Percentiles rank a stretch among this genome's conserved stretches.
Conservation (phyloP, 2,888 invertebrate species). For the Eupithecia exiguata region DNA sequence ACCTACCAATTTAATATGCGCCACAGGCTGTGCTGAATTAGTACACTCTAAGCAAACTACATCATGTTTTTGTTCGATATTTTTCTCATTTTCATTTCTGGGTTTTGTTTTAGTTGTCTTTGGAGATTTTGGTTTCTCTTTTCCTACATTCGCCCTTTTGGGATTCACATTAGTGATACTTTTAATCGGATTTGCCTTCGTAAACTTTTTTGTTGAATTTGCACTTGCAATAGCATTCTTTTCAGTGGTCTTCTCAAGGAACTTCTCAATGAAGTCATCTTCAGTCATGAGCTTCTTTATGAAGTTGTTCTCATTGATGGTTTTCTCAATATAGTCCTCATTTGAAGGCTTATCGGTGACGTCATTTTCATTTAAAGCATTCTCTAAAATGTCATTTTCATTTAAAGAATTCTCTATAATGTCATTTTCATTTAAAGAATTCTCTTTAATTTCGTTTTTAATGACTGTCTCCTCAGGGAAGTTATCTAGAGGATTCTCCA, state of each 20-base stretch:
- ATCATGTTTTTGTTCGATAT: not conserved
- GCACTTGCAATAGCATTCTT: not conserved
- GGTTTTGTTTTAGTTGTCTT: not conserved
- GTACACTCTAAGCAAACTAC: constrained; percentile 31
- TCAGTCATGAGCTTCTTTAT: not conserved
- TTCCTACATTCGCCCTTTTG: not conserved
- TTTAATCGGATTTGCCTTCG: not conserved
- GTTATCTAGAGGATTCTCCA: constrained; percentile 1
- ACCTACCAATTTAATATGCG: constrained; percentile 48
- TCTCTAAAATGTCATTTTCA: too few species aligned
- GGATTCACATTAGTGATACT: not conserved
- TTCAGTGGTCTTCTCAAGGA: not conserved
- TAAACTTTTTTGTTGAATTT: not conserved
- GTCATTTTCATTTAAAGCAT: not conserved
- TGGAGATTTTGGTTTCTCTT: not conserved
- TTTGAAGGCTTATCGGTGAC: not conserved
- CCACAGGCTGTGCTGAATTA: constrained; percentile 45
- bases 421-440: too few species aligned
- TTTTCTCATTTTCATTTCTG: not conserved
- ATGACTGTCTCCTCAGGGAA: not conserved
- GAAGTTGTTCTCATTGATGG: not conserved
- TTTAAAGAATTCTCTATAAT: not conserved
- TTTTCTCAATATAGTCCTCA: not conserved
- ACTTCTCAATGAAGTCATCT: not conserved
- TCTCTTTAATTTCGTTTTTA: not conserved